Conservation (phyloP, 1,140 invertebrate species). For the Bombus ignitus region DNA sequence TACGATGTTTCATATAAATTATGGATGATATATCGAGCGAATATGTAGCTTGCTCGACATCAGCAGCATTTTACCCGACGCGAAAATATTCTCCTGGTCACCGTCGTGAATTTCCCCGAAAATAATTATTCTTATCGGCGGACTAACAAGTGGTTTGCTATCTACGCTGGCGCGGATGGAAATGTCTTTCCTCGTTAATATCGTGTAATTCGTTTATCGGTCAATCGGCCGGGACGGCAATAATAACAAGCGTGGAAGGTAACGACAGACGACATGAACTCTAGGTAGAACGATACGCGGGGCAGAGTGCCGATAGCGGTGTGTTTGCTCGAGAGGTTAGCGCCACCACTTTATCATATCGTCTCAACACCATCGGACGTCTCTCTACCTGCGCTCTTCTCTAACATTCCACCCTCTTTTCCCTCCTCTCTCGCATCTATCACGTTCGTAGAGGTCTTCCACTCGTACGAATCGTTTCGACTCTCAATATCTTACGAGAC, state of each 20-base stretch:
- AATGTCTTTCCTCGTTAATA: slow-evolving; percentile 33
- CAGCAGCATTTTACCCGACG: background rate
- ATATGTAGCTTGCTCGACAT: background rate
- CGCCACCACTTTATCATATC: slow-evolving; percentile 72
- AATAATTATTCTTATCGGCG: slow-evolving; percentile 36
- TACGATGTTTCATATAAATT: background rate
- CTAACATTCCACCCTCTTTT: background rate
- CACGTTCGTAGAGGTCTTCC: background rate
- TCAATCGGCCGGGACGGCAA: slow-evolving; percentile 10
- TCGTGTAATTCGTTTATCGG: slow-evolving; percentile 56
- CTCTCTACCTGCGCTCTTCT: slow-evolving; percentile 55
- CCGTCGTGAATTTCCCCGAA: background rate
- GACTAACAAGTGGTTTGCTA: slow-evolving; percentile 26
- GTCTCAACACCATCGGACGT: slow-evolving; percentile 57
- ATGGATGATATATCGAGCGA: too few species aligned
- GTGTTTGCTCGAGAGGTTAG: slow-evolving; percentile 67
- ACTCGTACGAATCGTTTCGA: slow-evolving; percentile 35
- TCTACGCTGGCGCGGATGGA: background rate
- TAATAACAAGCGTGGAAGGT: slow-evolving; percentile 7
- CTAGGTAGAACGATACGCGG: slow-evolving; percentile 5
- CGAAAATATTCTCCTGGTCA: background rate
- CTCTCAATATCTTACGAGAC: background rate
- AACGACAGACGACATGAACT: slow-evolving; percentile 21
- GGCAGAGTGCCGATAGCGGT: slow-evolving; percentile 49
- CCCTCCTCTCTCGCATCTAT: background rate